Conservation (phyloP, 2,797 vertebrate species). For the Danio tinwini region DNA sequence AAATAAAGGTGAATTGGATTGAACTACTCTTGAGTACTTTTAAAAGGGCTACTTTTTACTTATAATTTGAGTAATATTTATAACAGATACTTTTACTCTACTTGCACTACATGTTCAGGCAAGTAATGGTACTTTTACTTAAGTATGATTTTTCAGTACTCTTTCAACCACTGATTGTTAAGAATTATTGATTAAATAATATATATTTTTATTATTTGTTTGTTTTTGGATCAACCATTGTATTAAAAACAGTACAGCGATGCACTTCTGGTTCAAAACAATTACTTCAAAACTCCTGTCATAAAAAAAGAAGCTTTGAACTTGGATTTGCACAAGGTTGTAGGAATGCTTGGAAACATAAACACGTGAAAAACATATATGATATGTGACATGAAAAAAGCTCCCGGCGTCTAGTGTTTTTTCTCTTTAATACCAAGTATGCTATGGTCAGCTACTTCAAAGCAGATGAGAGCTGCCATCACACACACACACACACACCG, state of each 20-base stretch:
- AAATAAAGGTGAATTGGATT: too few species aligned
- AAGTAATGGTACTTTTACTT: too few species aligned
- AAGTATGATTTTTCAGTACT: too few species aligned
- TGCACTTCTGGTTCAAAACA: neutral
- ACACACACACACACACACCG: constrained; percentile 26
- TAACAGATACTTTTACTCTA: too few species aligned
- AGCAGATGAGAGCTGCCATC: constrained; percentile 25
- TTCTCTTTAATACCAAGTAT: constrained; percentile 8
- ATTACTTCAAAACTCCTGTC: neutral
- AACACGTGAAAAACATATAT: neutral
- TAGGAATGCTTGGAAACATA: neutral
- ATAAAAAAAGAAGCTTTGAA: constrained; percentile 1
- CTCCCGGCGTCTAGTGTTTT: neutral
- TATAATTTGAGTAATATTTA: too few species aligned
- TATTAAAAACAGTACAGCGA: neutral
- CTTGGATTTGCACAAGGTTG: neutral
- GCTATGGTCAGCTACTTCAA: constrained; percentile 44
- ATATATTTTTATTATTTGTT: too few species aligned
- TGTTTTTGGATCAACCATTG: neutral
- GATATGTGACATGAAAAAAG: neutral
- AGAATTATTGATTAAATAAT: too few species aligned
- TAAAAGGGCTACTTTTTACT: too few species aligned
- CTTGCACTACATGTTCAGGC: too few species aligned
- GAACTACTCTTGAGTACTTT: too few species aligned
- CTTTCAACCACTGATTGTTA: too few species aligned